Conservation (phyloP, 2,113 vertebrate genomes). For the Pungitius pungitius region DNA sequence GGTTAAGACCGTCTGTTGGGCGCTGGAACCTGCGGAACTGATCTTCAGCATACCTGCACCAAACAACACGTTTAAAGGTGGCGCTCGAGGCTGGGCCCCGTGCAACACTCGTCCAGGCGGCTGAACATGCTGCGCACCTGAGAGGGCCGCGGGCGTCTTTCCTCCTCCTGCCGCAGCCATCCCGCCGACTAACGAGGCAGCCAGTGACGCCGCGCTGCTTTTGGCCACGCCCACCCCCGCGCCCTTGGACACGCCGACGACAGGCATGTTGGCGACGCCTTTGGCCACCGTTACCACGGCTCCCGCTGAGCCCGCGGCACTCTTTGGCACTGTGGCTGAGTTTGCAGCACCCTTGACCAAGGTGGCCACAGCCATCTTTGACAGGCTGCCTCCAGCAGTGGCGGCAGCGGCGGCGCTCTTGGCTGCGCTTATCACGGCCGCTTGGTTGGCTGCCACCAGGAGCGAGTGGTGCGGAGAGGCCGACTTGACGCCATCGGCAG, state of each 20-base stretch:
- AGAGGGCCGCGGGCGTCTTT: conserved; percentile 84
- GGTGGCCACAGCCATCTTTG: conserved; percentile 61
- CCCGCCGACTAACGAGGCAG: conserved; percentile 86
- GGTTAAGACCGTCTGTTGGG: conserved; percentile 92
- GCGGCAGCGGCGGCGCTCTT: conserved; percentile 73
- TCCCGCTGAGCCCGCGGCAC: conserved; percentile 38
- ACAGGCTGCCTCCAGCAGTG: conserved; percentile 53
- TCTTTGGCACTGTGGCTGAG: conserved; percentile 50
- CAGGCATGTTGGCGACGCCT: conserved; percentile 69
- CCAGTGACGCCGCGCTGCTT: conserved; percentile 71
- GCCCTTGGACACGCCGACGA: conserved; percentile 76
- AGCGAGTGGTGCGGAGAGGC: conserved; percentile 74
- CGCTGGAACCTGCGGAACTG: conserved; percentile 87
- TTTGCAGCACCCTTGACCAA: conserved; percentile 64
- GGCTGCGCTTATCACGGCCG: conserved; percentile 79
- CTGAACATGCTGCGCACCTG: conserved; percentile 79
- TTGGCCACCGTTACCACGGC: conserved; percentile 69
- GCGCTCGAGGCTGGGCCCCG: no score
- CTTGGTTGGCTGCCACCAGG: conserved; percentile 81
- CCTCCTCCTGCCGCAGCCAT: conserved; percentile 54
- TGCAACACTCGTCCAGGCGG: background rate
- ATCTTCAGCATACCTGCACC: conserved; percentile 91
- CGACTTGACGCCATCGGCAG: conserved; percentile 65
- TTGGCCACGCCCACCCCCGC: conserved; percentile 69
- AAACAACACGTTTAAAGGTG: background rate